A percentile compares a stretch with the other conserved stretches of the same genome.
Conservation (phyloP, 2,113 vertebrate genomes). For the Struthidea cinerea region DNA sequence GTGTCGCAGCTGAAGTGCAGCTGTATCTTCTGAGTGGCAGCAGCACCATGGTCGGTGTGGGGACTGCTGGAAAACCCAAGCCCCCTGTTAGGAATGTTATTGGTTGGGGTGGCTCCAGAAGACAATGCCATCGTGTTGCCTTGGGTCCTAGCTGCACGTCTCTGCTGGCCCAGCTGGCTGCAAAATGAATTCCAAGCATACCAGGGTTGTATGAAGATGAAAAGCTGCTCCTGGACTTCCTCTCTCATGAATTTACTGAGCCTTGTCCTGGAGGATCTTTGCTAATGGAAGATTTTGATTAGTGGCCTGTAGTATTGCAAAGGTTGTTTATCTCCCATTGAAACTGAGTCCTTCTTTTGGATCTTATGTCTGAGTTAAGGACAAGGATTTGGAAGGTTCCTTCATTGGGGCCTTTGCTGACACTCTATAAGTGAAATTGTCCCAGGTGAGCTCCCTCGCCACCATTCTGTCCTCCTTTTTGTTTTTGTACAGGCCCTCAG, state of each 20-base stretch:
- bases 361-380: not conserved
- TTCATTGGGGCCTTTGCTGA: not conserved
- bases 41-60: accelerated
- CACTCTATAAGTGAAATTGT: not conserved
- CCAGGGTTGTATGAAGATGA: not conserved
- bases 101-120: not conserved
- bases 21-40: not conserved
- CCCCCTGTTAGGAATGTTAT: not conserved
- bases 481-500: not conserved
- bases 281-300: not conserved
- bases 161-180: not conserved
- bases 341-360: not conserved
- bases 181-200: not conserved
- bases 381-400: not conserved
- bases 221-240: not conserved
- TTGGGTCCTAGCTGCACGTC: not conserved
- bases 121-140: not conserved
- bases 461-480: not conserved
- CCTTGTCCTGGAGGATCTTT: not conserved
- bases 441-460: not conserved
- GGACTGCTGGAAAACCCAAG: not conserved
- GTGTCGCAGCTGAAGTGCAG: not conserved
- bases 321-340: not conserved
- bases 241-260: not conserved
- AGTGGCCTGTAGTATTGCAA: not conserved